A percentile compares a stretch with the other conserved stretches of the same genome.
phyloP scores from a whole-genome alignment of 2,888 invertebrate species.

The Ophion costatus region DNA sequence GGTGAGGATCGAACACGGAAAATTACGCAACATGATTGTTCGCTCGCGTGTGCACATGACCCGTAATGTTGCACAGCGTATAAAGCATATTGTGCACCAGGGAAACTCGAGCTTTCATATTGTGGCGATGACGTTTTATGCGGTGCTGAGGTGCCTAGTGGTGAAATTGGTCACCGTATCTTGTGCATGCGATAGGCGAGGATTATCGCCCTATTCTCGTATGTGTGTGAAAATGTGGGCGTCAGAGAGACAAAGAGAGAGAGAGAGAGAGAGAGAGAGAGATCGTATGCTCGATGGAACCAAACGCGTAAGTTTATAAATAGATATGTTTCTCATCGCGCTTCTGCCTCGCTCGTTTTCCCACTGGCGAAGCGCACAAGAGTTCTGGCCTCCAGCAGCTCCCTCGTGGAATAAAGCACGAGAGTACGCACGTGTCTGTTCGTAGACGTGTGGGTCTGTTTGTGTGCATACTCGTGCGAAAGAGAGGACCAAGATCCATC shows the following conservation, averaged over 20 bases:
- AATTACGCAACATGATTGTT: conserved; percentile 56
- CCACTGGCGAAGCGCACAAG: conserved; percentile 28
- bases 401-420: conserved; percentile 33
- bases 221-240: background rate
- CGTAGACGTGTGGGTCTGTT: background rate
- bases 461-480: conserved; percentile 4
- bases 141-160: conserved; percentile 1
- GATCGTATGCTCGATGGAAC: conserved; percentile 25
- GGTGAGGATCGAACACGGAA: conserved; percentile 42
- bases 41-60: conserved; percentile 34
- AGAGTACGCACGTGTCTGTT: background rate
- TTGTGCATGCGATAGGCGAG: conserved; percentile 2
- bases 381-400: conserved; percentile 47
- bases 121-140: conserved; percentile 19
- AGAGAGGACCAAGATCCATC: conserved; percentile 40
- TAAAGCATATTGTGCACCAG: conserved; percentile 28
- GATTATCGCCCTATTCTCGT: conserved; percentile 43
- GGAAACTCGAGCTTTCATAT: conserved; percentile 12
- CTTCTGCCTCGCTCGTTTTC: conserved; percentile 39
- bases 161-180: conserved; percentile 26
- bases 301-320: conserved; percentile 63
- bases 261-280: background rate
- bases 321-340: conserved; percentile 68
- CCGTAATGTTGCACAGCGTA: conserved; percentile 10
- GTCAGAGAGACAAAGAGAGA: background rate